phyloP scores from a whole-genome alignment of 2,113 vertebrate species.

The Chlorodrepanis virens region DNA sequence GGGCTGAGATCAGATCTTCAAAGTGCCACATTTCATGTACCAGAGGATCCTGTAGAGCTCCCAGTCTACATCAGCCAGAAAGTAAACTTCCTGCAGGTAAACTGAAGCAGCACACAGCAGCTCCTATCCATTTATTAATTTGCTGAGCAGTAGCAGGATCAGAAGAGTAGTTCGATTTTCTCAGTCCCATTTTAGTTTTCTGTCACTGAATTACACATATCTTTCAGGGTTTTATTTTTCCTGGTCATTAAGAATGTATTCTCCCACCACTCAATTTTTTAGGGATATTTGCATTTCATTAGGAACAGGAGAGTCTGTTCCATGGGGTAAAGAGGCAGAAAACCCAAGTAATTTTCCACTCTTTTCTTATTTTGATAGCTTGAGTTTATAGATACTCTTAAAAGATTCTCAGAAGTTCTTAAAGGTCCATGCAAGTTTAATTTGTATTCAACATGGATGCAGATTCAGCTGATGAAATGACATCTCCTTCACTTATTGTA shows the following conservation, averaged over 20 bases:
- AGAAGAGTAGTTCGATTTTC: background rate
- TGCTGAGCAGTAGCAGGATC: background rate
- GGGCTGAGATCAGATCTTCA: background rate
- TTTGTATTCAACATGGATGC: background rate
- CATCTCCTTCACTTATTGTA: background rate
- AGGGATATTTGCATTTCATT: background rate
- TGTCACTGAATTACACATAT: background rate
- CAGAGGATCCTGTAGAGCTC: background rate
- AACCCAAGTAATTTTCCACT: background rate
- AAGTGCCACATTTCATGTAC: accelerated
- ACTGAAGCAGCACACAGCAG: background rate
- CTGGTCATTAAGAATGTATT: background rate
- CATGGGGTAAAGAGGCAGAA: background rate
- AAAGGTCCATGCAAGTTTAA: background rate
- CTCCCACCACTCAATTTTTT: background rate
- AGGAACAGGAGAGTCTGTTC: background rate
- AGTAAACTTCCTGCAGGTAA: background rate
- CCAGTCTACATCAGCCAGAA: background rate
- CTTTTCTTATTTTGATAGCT: background rate
- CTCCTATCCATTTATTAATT: background rate
- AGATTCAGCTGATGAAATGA: background rate
- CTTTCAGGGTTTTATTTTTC: background rate
- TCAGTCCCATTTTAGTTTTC: background rate
- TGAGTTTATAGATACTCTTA: background rate
- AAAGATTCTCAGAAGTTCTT: background rate